Base-by-base conservation (phyloP, 2,113 vertebrate genomes). In the Catharus minimus region DNA sequence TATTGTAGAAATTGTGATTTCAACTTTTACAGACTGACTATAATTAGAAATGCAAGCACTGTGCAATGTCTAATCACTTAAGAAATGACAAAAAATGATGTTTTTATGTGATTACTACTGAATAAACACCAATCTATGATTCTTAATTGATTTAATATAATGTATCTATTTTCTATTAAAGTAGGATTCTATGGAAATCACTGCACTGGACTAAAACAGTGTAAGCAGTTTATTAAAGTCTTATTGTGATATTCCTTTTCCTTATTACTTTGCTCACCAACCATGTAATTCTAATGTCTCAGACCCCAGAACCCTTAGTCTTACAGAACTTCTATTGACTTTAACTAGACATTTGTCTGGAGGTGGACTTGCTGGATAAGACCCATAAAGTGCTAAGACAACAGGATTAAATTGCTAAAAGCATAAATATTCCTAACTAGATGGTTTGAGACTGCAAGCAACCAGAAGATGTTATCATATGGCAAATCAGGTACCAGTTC, bases 1-100 rank as follows among this genome's bases (percentile, higher is more conserved):
- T 56, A 86, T 5, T 3, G 10, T 60, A 92, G 66, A 56, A 85
- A 91, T 41, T 47, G 80, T 74, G 47, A 92, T 86, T 88, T 95
- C n/a, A 89, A 84, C 76, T 92, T 94, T 85, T 95, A 88, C 17
- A 56, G 91, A 92, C 60, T 84, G 69, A 47, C 82, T 92, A 58
- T 84, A 92, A 96, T 95, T 95, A 97, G 91, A 97, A 91, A 96
- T 60, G 52, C 75, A 97, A 81, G 71, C 44, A 64, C 69, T 94
- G 69, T 88, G 56, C 30, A 43, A 71, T 49, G 33, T 33, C 93
- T 90, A 73, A 92, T 91, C 46, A 17, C 81, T 82, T 90, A 91
- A 94, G 39, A 96, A 93, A 93, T 52, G 36, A 88, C 80, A 94
- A 91, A 91, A 96, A 94, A 66, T 92, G 96, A 38, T 39, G 66